A percentile compares a stretch with the other conserved stretches of the same genome.
Evolutionary conservation across 2,113 vertebrate genomes (phyloP).

Genomic region (Vulpes lagopus): DNA sequence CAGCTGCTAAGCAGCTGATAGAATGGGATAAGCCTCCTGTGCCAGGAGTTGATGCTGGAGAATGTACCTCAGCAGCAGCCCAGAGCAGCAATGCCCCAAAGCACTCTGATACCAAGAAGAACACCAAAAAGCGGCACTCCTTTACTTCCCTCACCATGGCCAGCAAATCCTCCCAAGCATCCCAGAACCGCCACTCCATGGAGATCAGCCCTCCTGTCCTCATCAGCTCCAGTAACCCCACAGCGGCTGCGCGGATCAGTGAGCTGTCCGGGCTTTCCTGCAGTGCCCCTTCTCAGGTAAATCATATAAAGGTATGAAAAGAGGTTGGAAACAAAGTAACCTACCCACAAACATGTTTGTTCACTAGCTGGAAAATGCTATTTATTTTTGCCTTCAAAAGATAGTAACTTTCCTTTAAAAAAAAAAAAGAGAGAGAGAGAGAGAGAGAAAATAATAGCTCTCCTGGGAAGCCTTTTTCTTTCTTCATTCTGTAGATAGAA

Average conservation of each 20-base stretch:
- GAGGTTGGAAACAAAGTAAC: fast-evolving
- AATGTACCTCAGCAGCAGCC: slow-evolving; percentile 91
- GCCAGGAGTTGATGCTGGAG: slow-evolving; percentile 89
- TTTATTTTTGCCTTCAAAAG: too few species aligned
- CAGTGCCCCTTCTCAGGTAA: slow-evolving; percentile 98
- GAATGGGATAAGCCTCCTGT: slow-evolving; percentile 95
- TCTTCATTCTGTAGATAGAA: background rate
- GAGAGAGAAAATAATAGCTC: background rate
- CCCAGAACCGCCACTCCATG: slow-evolving; percentile 98
- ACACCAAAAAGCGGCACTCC: slow-evolving; percentile 98
- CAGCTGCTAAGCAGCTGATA: slow-evolving; percentile 96
- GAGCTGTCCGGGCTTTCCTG: slow-evolving; percentile 97
- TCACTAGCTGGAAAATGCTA: fast-evolving
- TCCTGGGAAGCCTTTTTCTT: background rate
- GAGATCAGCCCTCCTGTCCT: slow-evolving; percentile 99
- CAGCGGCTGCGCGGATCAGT: slow-evolving; percentile 95
- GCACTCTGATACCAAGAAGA: slow-evolving; percentile 95
- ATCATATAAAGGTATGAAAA: fast-evolving
- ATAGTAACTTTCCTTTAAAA: background rate
- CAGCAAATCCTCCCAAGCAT: slow-evolving; percentile 95
- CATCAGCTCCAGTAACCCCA: slow-evolving; percentile 99
- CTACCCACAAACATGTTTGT: fast-evolving
- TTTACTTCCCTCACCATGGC: slow-evolving; percentile 99
- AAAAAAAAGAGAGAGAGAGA: background rate
- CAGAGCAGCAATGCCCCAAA: slow-evolving; percentile 91